Evolutionary conservation across 2,888 invertebrate species (phyloP), one percentile per base, ranked within the genome.

Genomic region (Aphrophora alni): DNA sequence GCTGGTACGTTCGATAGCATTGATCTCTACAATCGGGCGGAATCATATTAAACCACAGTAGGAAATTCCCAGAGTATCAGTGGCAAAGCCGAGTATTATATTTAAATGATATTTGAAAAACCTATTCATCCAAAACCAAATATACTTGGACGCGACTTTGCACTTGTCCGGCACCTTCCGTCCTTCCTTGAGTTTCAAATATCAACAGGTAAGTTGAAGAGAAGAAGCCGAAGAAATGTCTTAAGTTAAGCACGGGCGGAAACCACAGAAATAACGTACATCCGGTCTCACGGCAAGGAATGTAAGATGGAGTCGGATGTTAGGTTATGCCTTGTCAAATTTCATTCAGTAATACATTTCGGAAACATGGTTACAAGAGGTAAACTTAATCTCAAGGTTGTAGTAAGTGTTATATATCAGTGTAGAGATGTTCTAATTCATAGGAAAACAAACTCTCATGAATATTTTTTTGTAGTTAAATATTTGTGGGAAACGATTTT

Each of bases 201-300:
- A 59, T 59, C 59, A 59, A 59, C 59, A 59, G 59, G 59, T 59
- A 59, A 59, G 59, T n/a, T 21, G 59, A 59, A 59, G 59, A 59
- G 21, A 59, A 8, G 59, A 59, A 59, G 59, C 59, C 59, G 21
- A 59, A 59, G 59, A 59, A 44, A n/a, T n/a, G n/a, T n/a, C n/a
- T n/a, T n/a, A n/a, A n/a, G n/a, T n/a, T n/a, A n/a, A 44, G 14
- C 44, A 59, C 59, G 59, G 59, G 59, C 59, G 59, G 59, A 59
- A 59, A 59, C 59, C 59, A 21, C 59, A 59, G 59, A 3, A n/a
- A 21, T 59, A 21, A 59, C 59, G 21, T 8, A 59, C 59, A 5
- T 59, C 59, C 59, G 59, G 59, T 59, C 59, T 21, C 59, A 59
- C 59, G 59, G 21, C n/a, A 5, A n/a, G 59, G 59, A 59, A 59